A percentile compares a stretch with the other conserved stretches of the same genome.
Evolutionary conservation across 2,113 vertebrate genomes (phyloP).

Genomic region (Caloenas nicobarica): DNA sequence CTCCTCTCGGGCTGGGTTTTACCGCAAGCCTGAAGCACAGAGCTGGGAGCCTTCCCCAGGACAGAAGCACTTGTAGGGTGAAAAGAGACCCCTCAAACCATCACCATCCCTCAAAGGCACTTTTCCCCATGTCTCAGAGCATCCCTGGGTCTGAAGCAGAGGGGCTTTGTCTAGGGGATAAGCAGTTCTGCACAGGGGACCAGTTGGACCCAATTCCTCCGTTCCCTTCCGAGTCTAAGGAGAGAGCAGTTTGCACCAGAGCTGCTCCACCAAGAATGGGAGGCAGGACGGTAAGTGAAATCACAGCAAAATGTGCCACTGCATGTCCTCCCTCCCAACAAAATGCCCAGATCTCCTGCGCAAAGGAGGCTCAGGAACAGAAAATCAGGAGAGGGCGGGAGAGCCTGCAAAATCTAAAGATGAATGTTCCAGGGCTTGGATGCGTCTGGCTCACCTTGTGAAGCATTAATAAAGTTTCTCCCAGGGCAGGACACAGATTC

Average conservation of each 20-base stretch:
- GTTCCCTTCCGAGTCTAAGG: background rate
- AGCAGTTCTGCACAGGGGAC: background rate
- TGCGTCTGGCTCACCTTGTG: rapidly evolving
- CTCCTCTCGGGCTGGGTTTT: background rate
- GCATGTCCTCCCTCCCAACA: background rate
- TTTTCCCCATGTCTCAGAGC: background rate
- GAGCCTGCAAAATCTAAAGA: background rate
- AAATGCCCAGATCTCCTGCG: background rate
- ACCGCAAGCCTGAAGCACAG: background rate
- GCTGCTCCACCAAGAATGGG: background rate
- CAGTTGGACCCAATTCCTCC: background rate
- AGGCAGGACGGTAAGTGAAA: background rate
- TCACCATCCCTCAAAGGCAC: rapidly evolving
- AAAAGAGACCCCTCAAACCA: background rate
- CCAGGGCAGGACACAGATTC: background rate
- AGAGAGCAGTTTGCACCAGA: background rate
- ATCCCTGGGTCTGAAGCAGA: background rate
- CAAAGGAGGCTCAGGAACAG: rapidly evolving
- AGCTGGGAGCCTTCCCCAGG: background rate
- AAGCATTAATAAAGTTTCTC: conserved; percentile 16
- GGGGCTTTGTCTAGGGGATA: background rate
- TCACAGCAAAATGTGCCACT: background rate
- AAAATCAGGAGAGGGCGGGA: background rate
- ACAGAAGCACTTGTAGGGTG: background rate
- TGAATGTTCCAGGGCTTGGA: background rate